Evolutionary conservation across 2,113 vertebrate genomes (phyloP).

Genomic region (Turnix velox): DNA sequence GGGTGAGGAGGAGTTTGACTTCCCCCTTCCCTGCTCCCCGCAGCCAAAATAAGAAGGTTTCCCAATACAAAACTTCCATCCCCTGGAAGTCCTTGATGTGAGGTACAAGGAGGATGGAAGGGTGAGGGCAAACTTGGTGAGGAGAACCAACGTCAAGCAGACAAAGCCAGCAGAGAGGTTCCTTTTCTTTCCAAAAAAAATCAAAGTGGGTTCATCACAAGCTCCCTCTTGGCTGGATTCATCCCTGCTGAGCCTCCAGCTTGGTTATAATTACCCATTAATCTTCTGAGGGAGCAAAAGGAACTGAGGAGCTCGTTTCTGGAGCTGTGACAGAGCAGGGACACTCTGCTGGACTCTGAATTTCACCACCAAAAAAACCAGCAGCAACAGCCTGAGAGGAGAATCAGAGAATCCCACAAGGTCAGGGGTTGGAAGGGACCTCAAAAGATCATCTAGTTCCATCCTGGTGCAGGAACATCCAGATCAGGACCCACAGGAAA

Average conservation of each 20-base stretch:
- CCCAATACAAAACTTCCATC: too few relatives aligned
- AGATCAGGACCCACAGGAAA: too few relatives aligned
- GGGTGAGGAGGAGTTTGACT: neutral
- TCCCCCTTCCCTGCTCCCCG: neutral
- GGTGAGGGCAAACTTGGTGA: accelerated
- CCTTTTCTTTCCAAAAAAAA: neutral
- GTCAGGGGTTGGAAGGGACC: too few relatives aligned
- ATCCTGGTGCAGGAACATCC: too few relatives aligned
- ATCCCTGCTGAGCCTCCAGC: neutral
- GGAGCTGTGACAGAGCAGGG: too few relatives aligned
- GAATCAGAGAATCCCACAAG: too few relatives aligned
- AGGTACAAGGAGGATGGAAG: neutral
- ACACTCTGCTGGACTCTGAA: too few relatives aligned
- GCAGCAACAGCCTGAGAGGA: too few relatives aligned
- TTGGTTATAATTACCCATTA: neutral
- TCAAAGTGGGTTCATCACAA: accelerated
- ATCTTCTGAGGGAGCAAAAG: neutral
- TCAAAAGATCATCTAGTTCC: too few relatives aligned
- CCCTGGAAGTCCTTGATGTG: neutral
- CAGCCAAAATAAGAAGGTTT: neutral
- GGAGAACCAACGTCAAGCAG: too few relatives aligned
- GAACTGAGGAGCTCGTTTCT: too few relatives aligned
- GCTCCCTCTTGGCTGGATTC: neutral
- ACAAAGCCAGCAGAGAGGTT: neutral
- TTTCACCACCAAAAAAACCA: too few relatives aligned